Evolutionary conservation across 1,140 invertebrate genomes (phyloP).

Genomic region (Diabrotica virgifera): DNA sequence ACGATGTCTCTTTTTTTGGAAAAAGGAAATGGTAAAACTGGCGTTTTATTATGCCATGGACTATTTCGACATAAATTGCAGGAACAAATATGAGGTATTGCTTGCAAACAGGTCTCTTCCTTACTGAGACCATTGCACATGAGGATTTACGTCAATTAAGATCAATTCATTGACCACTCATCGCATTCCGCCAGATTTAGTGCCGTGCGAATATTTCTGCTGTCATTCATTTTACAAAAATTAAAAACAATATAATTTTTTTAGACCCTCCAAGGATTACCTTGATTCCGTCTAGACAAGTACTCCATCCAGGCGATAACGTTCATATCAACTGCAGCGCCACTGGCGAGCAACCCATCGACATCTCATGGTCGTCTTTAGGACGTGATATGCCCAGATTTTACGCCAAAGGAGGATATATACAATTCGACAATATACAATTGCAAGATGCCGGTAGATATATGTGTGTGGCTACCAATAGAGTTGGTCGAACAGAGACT

Average conservation of each 20-base stretch:
- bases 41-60: too few species aligned
- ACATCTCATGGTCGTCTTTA: constrained; percentile 74
- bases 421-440: constrained; percentile 73
- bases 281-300: constrained; percentile 68
- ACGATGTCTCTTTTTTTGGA: too few species aligned
- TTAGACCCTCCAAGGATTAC: constrained; percentile 64
- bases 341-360: constrained; percentile 72
- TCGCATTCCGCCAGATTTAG: neutral
- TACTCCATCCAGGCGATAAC: constrained; percentile 72
- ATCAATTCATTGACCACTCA: too few species aligned
- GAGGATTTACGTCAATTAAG: too few species aligned
- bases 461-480: constrained; percentile 74
- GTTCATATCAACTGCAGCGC: constrained; percentile 73
- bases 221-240: too few species aligned
- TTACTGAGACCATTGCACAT: too few species aligned
- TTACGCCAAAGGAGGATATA: constrained; percentile 49
- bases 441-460: constrained; percentile 82
- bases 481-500: constrained; percentile 66
- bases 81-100: too few species aligned
- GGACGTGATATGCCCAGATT: constrained; percentile 62
- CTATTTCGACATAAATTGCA: too few species aligned
- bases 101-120: too few species aligned
- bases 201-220: neutral
- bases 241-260: too few species aligned
- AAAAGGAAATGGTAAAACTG: too few species aligned